Base-by-base conservation (phyloP, 2,888 invertebrate genomes). In the Gryllus longicercus region DNA sequence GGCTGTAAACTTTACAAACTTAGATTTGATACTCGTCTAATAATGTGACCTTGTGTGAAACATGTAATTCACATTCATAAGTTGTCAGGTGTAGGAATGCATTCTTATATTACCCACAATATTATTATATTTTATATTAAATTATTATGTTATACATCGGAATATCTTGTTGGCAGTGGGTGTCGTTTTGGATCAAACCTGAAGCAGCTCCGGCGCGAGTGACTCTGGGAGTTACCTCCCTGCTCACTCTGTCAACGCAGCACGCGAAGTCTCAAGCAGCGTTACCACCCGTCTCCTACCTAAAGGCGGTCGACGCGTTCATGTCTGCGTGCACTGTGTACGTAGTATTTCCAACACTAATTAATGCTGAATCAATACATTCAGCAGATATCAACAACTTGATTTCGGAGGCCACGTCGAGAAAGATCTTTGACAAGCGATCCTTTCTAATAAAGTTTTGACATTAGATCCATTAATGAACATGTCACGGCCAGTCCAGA, bases 261-360 rank as follows among this genome's bases (percentile, higher is more conserved):
- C 96, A 96, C 86, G 96, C 96, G 18, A 96, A 96, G 88, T 96
- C 96, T 83, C 96, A 96, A 86, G 95, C 96, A n/a, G 94, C 96
- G 51, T 88, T 96, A 38, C 97, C 97, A 0, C 96, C 97, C 0
- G 97, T 97, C 8, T 97, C 97, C 2, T 97, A 97, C 86, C 89
- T 97, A 77, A 97, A 96, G 87, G 96, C 96, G 0, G 96, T 96
- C 3, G 96, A 96, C 85, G 95, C 95, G 0, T 96, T 96, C 86
- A 96, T 96, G 96, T 96, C 96, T 21, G 95, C 95, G 25, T 96
- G 96, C 86, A 96, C 96, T 79, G 91, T 96, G 91, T 93, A 87
- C 89, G 78, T 80, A 51, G 50, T 74, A n/a, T 18, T 18, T 21
- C 74, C 51, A 77, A 81, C 51, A 25, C 74, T 16, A 23, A 14